Percentiles rank a stretch among this genome's conserved stretches.
These are phyloP conservation scores for Psilanteris sp. DNA, from an alignment of 1,140 invertebrate genomes.

Conservation along the genomic window DNA sequence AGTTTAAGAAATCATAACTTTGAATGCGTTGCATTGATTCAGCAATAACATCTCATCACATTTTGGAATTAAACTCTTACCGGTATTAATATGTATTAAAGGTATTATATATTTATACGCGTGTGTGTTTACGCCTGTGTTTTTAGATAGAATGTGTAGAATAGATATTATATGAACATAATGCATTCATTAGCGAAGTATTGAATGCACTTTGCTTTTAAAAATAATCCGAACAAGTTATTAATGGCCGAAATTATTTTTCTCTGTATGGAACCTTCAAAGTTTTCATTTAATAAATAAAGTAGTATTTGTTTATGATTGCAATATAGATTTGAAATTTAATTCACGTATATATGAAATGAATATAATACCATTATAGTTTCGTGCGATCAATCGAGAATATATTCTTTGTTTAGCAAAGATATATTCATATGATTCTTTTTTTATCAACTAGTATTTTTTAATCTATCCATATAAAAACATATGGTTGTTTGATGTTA, in stretches of 20 bases:
- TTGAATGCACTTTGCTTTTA: background rate
- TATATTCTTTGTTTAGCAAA: background rate
- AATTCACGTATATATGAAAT: too few species aligned
- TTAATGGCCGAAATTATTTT: slow-evolving; percentile 24
- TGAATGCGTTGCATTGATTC: slow-evolving; percentile 34
- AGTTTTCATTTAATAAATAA: too few species aligned
- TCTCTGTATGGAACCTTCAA: too few species aligned
- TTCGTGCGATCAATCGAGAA: too few species aligned
- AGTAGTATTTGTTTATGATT: too few species aligned
- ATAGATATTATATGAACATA: slow-evolving; percentile 28
- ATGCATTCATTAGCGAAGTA: slow-evolving; percentile 26
- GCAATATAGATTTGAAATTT: too few species aligned
- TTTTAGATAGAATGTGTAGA: slow-evolving; percentile 20
- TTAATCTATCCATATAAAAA: too few species aligned
- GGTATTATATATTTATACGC: too few species aligned
- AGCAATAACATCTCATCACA: slow-evolving; percentile 30
- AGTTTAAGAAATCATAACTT: slow-evolving; percentile 53
- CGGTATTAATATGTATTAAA: slow-evolving; percentile 39
- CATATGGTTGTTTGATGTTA: slow-evolving; percentile 3
- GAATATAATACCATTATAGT: too few species aligned
- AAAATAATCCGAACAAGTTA: slow-evolving; percentile 10
- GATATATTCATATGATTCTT: too few species aligned
- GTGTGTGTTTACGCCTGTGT: too few species aligned
- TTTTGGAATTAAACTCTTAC: slow-evolving; percentile 44
- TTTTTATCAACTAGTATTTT: too few species aligned